phyloP scores from a whole-genome alignment of 2,888 invertebrate genomes.

The Drosophila mulleri region DNA sequence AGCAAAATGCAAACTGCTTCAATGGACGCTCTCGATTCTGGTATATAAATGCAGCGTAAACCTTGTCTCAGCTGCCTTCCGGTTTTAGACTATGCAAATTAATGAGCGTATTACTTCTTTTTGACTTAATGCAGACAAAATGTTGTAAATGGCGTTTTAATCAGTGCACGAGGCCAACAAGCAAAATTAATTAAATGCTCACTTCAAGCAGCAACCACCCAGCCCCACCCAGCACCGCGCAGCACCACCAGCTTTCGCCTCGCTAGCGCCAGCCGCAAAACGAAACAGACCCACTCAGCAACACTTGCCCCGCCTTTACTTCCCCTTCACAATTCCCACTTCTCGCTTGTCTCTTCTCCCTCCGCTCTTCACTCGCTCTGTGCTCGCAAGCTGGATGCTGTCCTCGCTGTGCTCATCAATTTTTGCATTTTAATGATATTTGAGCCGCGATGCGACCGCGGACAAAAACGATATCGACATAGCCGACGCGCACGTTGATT shows the following conservation, averaged over 20 bases:
- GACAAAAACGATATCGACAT: slow-evolving; percentile 20
- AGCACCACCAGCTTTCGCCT: not conserved
- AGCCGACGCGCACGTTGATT: slow-evolving; percentile 12
- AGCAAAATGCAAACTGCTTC: slow-evolving; percentile 13
- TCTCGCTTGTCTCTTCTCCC: too few species aligned
- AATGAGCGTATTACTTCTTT: slow-evolving; percentile 61
- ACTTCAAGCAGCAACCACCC: slow-evolving; percentile 40
- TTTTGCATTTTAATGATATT: slow-evolving; percentile 79
- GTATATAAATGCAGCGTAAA: not conserved
- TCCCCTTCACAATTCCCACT: not conserved
- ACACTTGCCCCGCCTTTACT: not conserved
- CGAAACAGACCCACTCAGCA: not conserved
- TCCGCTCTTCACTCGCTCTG: not conserved
- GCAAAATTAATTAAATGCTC: slow-evolving; percentile 74
- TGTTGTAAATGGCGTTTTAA: slow-evolving; percentile 71
- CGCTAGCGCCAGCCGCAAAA: not conserved
- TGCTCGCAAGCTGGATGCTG: slow-evolving; percentile 31
- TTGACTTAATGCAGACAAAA: slow-evolving; percentile 56
- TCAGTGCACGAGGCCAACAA: slow-evolving; percentile 63
- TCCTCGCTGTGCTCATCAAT: slow-evolving; percentile 60
- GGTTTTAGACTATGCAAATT: slow-evolving; percentile 48
- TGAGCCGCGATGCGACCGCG: slow-evolving; percentile 59
- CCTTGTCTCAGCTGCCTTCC: slow-evolving; percentile 15
- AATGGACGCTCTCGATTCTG: not conserved
- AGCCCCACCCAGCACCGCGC: not conserved